A percentile compares a stretch with the other conserved stretches of the same genome.
Conservation (phyloP, 2,888 invertebrate genomes). For the Melanophora roralis region DNA sequence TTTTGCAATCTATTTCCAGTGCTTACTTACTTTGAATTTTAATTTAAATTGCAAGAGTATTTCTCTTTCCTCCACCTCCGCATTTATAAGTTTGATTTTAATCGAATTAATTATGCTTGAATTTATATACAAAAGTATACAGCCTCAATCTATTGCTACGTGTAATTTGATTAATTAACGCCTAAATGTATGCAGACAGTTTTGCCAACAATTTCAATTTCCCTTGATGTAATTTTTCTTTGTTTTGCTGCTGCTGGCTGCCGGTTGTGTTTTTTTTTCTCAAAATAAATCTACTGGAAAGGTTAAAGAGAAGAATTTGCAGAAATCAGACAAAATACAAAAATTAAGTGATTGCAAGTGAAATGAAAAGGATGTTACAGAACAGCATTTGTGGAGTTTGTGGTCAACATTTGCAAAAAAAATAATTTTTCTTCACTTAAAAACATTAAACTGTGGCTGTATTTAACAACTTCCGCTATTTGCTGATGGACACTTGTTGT, state of each 20-base stretch:
- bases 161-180: slow-evolving; percentile 63
- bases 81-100: slow-evolving; percentile 34
- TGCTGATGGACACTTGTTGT: slow-evolving; percentile 6
- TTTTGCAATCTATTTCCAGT: background rate
- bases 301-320: background rate
- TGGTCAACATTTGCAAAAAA: background rate
- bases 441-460: background rate
- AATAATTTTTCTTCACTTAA: background rate
- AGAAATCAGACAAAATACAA: slow-evolving; percentile 10
- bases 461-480: slow-evolving; percentile 7
- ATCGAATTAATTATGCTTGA: slow-evolving; percentile 60
- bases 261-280: background rate
- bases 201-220: slow-evolving; percentile 55
- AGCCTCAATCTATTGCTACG: slow-evolving; percentile 30
- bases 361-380: background rate
- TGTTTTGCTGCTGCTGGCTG: background rate
- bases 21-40: background rate
- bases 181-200: slow-evolving; percentile 62
- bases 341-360: background rate
- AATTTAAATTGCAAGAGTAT: slow-evolving; percentile 29
- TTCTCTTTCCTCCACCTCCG: too few relatives aligned
- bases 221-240: slow-evolving; percentile 18
- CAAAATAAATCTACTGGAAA: background rate
- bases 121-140: slow-evolving; percentile 33
- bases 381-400: background rate